Conservation (phyloP, 2,888 invertebrate species). For the Eulithis testata region DNA sequence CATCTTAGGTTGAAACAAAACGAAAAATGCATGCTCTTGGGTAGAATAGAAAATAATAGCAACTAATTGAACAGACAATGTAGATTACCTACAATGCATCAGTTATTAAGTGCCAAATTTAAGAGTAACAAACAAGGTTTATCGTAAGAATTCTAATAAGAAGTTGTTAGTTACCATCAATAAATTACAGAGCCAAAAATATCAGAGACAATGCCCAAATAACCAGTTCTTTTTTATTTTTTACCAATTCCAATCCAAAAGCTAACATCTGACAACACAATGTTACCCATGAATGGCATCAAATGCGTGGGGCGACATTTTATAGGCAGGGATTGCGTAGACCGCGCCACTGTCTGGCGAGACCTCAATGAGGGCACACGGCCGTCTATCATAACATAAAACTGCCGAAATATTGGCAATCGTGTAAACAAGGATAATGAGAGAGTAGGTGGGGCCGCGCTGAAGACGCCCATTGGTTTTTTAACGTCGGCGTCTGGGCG, state of each 20-base stretch:
- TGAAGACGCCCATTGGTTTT: slow-evolving; percentile 79
- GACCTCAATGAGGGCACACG: slow-evolving; percentile 77
- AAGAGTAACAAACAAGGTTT: neutral
- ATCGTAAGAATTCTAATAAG: slow-evolving; percentile 1
- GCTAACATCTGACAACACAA: slow-evolving; percentile 56
- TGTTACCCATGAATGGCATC: slow-evolving; percentile 69
- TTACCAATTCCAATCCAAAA: slow-evolving; percentile 47
- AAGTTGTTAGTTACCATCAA: slow-evolving; percentile 23
- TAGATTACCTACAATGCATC: neutral
- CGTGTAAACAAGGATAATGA: slow-evolving; percentile 81
- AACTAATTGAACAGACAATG: neutral
- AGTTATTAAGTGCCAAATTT: slow-evolving; percentile 1
- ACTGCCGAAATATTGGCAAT: slow-evolving; percentile 77
- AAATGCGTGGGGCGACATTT: slow-evolving; percentile 79
- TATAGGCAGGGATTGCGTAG: slow-evolving; percentile 77
- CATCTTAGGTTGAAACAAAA: too few species aligned
- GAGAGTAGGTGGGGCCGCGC: slow-evolving; percentile 78
- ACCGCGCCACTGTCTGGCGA: slow-evolving; percentile 78
- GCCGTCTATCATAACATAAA: slow-evolving; percentile 63
- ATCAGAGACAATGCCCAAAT: slow-evolving; percentile 38
- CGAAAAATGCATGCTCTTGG: too few species aligned
- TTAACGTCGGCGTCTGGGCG: slow-evolving; percentile 76
- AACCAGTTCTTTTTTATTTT: slow-evolving; percentile 17
- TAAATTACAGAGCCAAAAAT: slow-evolving; percentile 37
- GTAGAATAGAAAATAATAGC: too few species aligned